Base-by-base conservation (phyloP, 2,113 vertebrate genomes). In the Zonotrichia leucophrys region DNA sequence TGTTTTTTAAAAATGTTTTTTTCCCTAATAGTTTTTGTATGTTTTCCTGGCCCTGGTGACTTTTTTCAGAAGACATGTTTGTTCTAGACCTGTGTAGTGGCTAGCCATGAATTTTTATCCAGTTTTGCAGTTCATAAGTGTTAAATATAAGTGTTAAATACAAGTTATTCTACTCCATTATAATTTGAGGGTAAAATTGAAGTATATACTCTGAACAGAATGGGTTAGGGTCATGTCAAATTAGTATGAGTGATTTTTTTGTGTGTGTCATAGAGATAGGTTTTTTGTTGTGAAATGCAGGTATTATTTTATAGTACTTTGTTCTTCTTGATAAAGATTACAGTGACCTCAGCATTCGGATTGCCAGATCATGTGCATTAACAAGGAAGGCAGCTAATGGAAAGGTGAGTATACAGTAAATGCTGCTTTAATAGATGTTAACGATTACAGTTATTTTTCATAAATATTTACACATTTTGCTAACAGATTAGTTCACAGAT, bases 291-390 rank as follows among this genome's bases (percentile, higher is more conserved):
- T 27, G 39, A 85, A 92, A 60, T 53, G 27, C 7, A 87, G 84
- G 35, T 75, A 42, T 19, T 41, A 19, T 89, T 94, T 88, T 76
- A 84, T 31, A 82, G 16, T 15, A 35, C 55, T 69, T 0, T 90
- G 18, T 76, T 91, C 53, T 95, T 90, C 73, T 82, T 94, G 80
- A 19, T 87, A 52, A 94, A 98, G 98, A 98, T 83, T 97, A 97
- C 91, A 79, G 94, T 58, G 70, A 90, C 55, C 91, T 99, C 89
- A 98, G 97, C 92, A 87, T 99, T 91, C 39, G 12, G 3, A 96
- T 98, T 87, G 98, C 97, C 16, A 98, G 98, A 62, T 98, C 98
- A 0, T 99, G 98, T 96, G 97, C 98, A 8, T 44, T 99, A 95
- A 62, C 33, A 70, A 95, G 41, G 33, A 67, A 56, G 31, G 8